Base-by-base conservation (phyloP, 2,113 vertebrate genomes). In the Lophius piscatorius region DNA sequence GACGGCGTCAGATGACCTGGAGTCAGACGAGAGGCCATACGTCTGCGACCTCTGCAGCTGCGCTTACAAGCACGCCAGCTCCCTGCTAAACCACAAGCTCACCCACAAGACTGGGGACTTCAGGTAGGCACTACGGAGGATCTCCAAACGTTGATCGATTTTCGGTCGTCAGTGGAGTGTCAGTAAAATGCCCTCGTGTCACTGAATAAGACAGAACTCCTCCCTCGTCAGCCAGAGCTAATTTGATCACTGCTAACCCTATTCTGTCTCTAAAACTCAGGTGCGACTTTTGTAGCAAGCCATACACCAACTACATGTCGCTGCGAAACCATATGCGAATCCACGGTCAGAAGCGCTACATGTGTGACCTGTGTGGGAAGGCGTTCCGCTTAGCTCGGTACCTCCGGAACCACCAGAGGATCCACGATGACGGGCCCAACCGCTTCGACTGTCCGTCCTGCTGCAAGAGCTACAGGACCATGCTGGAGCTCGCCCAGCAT, bases 361-460 rank as follows among this genome's bases (percentile, higher is more conserved):
- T 90, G 76, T 93, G 94, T 23, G 73, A 85, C 50, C 82, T 92
- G 20, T 94, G 94, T 2, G 92, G 92, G 24, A 89, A 93, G 74
- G 87, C 91, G 13, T 94, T 94, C 81, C 90, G 90, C 22, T 80
- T 90, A 63, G 92, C 91, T 7, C 86, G 82, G 16, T 91, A 94
- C 36, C 91, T 94, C 20, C 86, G 89, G 12, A 92, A 90, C 80
- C 93, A 95, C 70, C 87, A 92, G 81, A 91, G 91, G 75, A 86
- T 90, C 78, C 94, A 93, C 21, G 78, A 90, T 9, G 90, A 91
- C 4, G 88, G 74, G 29, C 88, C 90, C n/a, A 93, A 92, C 21
- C 91, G 93, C 44, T 94, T 94, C 44, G 87, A 89, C 73, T 95
- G 94, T 73, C 91, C 90, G 2, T 90, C 76, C 26, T 95, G 94